Conservation (phyloP, 2,797 vertebrate species). For the Smutsia gigantea region DNA sequence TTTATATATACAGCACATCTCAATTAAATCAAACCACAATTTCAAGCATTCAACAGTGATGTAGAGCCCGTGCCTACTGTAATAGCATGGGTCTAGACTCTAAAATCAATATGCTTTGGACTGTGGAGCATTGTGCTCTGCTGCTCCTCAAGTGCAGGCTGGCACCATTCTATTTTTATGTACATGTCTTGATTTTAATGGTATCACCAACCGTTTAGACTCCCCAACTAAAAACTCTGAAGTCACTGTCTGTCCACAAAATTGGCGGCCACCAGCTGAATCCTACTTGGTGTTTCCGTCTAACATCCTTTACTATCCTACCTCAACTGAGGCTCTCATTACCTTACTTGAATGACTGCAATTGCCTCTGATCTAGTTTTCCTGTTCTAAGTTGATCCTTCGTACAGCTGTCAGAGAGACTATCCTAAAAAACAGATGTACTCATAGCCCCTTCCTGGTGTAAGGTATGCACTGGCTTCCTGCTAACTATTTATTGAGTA, state of each 20-base stretch:
- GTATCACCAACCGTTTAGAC: not conserved
- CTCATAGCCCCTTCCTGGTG: not conserved
- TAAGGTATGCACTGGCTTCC: not conserved
- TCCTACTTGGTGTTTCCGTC: not conserved
- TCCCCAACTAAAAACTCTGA: not conserved
- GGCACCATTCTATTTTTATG: not conserved
- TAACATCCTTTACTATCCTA: not conserved
- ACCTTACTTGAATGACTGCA: constrained; percentile 1
- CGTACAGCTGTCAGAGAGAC: not conserved
- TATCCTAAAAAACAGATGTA: not conserved
- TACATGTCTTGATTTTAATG: not conserved
- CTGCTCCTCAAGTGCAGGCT: not conserved
- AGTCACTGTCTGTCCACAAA: not conserved
- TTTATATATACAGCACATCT: not conserved
- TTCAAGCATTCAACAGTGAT: not conserved
- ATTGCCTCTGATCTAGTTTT: constrained; percentile 44
- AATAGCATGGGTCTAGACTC: constrained; percentile 21
- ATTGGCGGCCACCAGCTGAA: not conserved
- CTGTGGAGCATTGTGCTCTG: fast-evolving
- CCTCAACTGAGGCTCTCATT: not conserved
- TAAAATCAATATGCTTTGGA: not conserved
- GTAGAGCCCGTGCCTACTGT: not conserved
- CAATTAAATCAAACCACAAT: not conserved
- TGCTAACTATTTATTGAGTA: not conserved
- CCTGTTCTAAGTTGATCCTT: not conserved